Evolutionary conservation across 2,888 invertebrate genomes (phyloP).

Genomic region (Drosophila yooni): DNA sequence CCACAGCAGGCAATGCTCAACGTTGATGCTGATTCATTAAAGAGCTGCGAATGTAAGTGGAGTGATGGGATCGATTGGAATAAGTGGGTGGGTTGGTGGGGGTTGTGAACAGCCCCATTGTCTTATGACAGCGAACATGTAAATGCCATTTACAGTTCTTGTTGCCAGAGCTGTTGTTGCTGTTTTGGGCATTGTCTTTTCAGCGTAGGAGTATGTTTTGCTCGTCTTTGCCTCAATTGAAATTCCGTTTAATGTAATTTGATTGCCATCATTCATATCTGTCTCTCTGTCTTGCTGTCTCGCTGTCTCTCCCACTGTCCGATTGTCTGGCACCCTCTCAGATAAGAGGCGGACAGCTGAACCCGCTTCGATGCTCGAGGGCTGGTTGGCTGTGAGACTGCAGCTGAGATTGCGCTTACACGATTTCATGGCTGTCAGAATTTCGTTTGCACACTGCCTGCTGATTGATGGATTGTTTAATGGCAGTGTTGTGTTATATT

Average conservation of each 20-base stretch:
- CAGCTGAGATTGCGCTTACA: slow-evolving; percentile 70
- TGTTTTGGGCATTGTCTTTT: slow-evolving; percentile 65
- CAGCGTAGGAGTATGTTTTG: slow-evolving; percentile 52
- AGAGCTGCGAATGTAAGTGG: slow-evolving; percentile 25
- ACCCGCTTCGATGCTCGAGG: slow-evolving; percentile 16
- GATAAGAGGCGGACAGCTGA: slow-evolving; percentile 26
- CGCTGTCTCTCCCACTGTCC: neutral
- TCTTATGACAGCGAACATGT: slow-evolving; percentile 79
- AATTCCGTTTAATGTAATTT: slow-evolving; percentile 79
- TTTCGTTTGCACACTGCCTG: slow-evolving; percentile 64
- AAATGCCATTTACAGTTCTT: slow-evolving; percentile 77
- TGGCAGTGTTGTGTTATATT: slow-evolving; percentile 26
- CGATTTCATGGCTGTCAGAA: slow-evolving; percentile 78
- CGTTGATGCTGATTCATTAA: slow-evolving; percentile 64
- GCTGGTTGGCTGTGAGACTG: slow-evolving; percentile 28
- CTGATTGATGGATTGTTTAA: slow-evolving; percentile 71
- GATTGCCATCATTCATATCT: slow-evolving; percentile 77
- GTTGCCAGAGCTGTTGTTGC: slow-evolving; percentile 32
- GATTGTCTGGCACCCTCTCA: slow-evolving; percentile 39
- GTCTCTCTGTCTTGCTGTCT: neutral
- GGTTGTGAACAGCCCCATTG: slow-evolving; percentile 20
- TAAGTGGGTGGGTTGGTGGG: neutral
- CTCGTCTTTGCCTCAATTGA: slow-evolving; percentile 72
- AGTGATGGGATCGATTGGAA: neutral
- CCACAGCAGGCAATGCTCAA: slow-evolving; percentile 9